Percentiles rank a stretch among this genome's conserved stretches.
These are phyloP conservation scores for Odontomachus brunneus DNA, from an alignment of 1,140 invertebrate genomes.

Conservation along the genomic window DNA sequence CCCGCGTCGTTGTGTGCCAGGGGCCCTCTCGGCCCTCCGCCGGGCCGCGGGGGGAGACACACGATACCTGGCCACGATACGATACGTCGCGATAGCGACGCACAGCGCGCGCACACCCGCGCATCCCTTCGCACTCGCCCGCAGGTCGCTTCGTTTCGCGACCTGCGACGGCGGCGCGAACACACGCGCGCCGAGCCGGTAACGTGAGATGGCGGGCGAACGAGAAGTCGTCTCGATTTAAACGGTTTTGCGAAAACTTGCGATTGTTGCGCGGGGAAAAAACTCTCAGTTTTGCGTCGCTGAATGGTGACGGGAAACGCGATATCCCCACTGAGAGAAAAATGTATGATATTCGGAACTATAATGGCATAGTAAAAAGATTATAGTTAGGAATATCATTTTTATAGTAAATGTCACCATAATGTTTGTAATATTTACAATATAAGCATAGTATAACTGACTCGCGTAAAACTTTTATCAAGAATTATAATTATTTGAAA, in stretches of 20 bases:
- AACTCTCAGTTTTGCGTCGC: too few relatives aligned
- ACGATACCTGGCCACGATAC: conserved; percentile 77
- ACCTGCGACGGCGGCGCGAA: background rate
- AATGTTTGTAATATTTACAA: too few relatives aligned
- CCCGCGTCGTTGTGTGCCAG: conserved; percentile 66
- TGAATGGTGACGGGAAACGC: too few relatives aligned
- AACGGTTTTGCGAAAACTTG: background rate
- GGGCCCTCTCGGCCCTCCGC: conserved; percentile 29
- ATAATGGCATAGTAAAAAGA: too few relatives aligned
- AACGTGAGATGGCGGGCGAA: conserved; percentile 49
- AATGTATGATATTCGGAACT: too few relatives aligned
- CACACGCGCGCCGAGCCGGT: conserved; percentile 1
- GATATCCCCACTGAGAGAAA: too few relatives aligned
- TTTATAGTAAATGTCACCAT: too few relatives aligned
- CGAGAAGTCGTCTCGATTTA: background rate
- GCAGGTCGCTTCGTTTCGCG: too few relatives aligned
- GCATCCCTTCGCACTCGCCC: background rate
- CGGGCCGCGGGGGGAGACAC: conserved; percentile 73
- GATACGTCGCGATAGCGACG: conserved; percentile 72
- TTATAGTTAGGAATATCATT: too few relatives aligned
- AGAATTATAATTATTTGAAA: too few relatives aligned
- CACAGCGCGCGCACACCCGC: background rate
- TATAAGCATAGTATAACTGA: too few relatives aligned
- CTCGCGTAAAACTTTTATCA: too few relatives aligned
- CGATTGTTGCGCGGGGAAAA: background rate